Evolutionary conservation across 2,888 invertebrate genomes (phyloP).

Genomic region (Autographa pulchrina): DNA sequence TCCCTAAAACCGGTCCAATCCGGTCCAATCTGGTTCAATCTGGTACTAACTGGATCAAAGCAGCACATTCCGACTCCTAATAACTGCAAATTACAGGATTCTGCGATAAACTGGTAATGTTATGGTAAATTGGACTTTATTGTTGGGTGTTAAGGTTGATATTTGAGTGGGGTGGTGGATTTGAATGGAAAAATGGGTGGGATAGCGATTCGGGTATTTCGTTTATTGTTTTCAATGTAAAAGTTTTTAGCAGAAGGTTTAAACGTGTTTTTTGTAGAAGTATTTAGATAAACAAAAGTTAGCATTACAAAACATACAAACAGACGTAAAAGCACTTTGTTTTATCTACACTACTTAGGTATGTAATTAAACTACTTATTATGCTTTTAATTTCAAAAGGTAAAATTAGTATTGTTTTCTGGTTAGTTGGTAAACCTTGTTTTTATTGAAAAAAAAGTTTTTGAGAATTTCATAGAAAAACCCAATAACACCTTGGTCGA

Average conservation of each 20-base stretch:
- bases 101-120: conserved; percentile 45
- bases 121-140: conserved; percentile 17
- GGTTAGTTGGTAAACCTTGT: no score
- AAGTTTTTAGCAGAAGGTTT: conserved; percentile 25
- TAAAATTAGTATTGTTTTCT: no score
- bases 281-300: no score
- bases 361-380: no score
- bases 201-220: conserved; percentile 36
- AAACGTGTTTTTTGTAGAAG: no score
- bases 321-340: no score
- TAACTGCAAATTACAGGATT: conserved; percentile 72
- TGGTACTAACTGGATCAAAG: conserved; percentile 75
- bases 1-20: conserved; percentile 57
- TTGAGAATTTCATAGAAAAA: no score
- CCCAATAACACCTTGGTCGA: no score
- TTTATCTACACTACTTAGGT: no score
- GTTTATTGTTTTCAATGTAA: conserved; percentile 14
- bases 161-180: background rate
- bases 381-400: no score
- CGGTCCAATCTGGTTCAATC: conserved; percentile 64
- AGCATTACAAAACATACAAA: no score
- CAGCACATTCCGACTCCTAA: conserved; percentile 72
- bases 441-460: no score
- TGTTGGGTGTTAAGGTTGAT: background rate
- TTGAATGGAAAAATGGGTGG: conserved; percentile 39